Base-by-base conservation (phyloP, 2,113 vertebrate genomes). In the Coturnix japonica region DNA sequence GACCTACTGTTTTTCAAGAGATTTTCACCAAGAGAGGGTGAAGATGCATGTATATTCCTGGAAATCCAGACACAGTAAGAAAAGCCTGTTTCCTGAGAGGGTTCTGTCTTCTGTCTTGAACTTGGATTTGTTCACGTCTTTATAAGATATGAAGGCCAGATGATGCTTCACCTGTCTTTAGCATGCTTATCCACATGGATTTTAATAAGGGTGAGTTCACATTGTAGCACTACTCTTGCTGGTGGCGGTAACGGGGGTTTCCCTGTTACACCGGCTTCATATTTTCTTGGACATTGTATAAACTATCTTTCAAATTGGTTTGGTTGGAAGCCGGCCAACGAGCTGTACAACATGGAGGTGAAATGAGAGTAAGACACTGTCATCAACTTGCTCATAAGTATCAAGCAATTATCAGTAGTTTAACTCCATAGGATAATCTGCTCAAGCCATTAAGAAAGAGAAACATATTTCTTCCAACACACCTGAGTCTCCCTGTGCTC, bases 391-490 rank as follows among this genome's bases (percentile, higher is more conserved):
- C 9, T 35, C 37, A n/a, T 18, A 56, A 41, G 73, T 5, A 47
- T 0, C 13, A 13, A 28, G 30, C 0, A 0, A n/a, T 33, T 49
- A 35, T 18, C 66, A 57, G 9, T 6, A 30, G 7, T 3, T 76
- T 12, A 33, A 41, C 64, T 87, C 14, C 6, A 37, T 9, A 39
- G 25, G 22, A 49, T 43, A 72, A 82, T 4, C 67, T 26, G 53
- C 69, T 61, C 46, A 91, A 96, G 82, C 69, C 37, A 89, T 75
- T 69, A 93, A 91, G 71, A 43, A 67, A 65, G 5, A 96, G 87
- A 94, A 95, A 89, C 14, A 21, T 28, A 33, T 28, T 59, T 84
- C 8, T 93, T 64, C 47, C 44, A 59, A 26, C 66, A 79, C n/a
- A 76, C 84, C 46, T 74, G 43, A 91, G 72, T 72, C 81, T 89